Evolutionary conservation across 2,113 vertebrate genomes (phyloP).

Genomic region (Grammomys dolichurus): DNA sequence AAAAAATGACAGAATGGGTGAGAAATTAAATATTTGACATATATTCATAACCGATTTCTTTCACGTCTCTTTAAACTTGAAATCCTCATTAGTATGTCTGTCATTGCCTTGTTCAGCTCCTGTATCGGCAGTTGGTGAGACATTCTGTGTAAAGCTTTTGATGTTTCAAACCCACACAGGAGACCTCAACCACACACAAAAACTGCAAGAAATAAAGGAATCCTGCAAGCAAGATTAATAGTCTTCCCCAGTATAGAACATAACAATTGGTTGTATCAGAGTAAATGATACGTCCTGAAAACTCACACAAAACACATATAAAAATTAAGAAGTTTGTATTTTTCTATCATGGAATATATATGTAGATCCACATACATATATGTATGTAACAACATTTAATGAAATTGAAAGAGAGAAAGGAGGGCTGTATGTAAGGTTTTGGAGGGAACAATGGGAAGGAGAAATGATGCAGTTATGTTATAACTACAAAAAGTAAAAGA

Average conservation of each 20-base stretch:
- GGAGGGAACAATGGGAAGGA: rapidly evolving
- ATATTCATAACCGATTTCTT: conserved; percentile 13
- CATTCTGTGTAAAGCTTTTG: neutral
- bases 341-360: neutral
- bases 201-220: neutral
- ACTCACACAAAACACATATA: neutral
- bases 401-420: neutral
- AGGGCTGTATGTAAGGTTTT: neutral
- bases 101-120: neutral
- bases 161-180: too few relatives aligned
- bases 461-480: neutral
- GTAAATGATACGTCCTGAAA: neutral
- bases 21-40: conserved; percentile 45
- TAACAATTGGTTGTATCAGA: neutral
- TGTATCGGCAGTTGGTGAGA: too few relatives aligned
- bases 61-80: conserved; percentile 6
- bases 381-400: neutral
- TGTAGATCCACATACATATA: neutral
- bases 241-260: neutral
- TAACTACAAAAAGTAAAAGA: neutral
- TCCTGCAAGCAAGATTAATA: neutral
- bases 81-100: neutral
- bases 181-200: too few relatives aligned
- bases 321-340: neutral
- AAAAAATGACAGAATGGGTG: neutral